Percentiles rank a stretch among this genome's conserved stretches.
phyloP scores from a whole-genome alignment of 1,140 invertebrate species.

The Triops longicaudatus region DNA sequence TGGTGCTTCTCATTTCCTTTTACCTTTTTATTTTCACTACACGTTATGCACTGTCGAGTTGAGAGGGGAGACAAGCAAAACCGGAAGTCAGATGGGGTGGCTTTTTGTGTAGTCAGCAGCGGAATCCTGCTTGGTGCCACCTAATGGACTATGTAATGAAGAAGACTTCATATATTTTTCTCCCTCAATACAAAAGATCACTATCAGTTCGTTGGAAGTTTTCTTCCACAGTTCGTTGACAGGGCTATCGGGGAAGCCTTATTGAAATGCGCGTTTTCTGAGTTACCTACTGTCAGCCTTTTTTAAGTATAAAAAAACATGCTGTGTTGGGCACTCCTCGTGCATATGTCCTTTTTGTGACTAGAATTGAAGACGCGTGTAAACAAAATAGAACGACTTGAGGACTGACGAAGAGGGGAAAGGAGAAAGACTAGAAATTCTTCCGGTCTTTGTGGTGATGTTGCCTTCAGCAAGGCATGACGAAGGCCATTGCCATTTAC shows the following conservation, averaged over 20 bases:
- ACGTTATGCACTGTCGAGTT: not conserved
- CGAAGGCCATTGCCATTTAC: not conserved
- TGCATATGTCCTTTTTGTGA: not conserved
- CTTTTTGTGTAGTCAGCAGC: not conserved
- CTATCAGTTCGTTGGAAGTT: not conserved
- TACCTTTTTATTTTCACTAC: not conserved
- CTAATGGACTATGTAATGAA: not conserved
- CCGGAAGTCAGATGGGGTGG: slow-evolving; percentile 8
- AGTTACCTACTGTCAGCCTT: too few species aligned
- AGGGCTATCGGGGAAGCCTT: not conserved
- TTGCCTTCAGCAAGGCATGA: slow-evolving; percentile 1
- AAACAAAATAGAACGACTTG: not conserved
- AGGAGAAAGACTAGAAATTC: not conserved
- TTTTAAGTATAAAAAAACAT: too few species aligned
- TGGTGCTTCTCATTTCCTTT: not conserved
- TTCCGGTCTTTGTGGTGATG: not conserved
- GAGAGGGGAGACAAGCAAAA: not conserved
- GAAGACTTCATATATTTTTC: not conserved
- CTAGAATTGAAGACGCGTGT: not conserved
- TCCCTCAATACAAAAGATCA: not conserved
- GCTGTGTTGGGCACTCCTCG: too few species aligned
- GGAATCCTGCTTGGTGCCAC: not conserved
- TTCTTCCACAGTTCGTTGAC: not conserved
- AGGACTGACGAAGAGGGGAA: not conserved
- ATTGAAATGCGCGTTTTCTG: too few species aligned